Conservation (phyloP, 2,797 vertebrate genomes). For the Notoglanidium macrostoma region DNA sequence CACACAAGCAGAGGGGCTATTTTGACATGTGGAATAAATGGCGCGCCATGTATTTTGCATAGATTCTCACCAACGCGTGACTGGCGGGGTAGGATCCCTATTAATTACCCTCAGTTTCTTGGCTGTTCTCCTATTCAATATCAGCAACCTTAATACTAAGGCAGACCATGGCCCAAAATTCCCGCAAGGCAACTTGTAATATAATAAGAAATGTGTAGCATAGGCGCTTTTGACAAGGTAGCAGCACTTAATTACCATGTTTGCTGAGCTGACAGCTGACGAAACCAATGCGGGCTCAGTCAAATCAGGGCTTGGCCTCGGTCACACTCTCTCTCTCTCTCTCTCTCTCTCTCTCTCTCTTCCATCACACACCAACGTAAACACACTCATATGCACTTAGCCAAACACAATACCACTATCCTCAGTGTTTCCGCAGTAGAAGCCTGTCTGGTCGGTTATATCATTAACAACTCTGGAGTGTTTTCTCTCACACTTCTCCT, state of each 20-base stretch:
- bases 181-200: constrained; percentile 75
- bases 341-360: neutral
- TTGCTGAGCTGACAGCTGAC: constrained; percentile 67
- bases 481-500: constrained; percentile 56
- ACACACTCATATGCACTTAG: constrained; percentile 35
- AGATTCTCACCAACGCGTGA: constrained; percentile 69
- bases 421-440: constrained; percentile 50
- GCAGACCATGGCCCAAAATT: constrained; percentile 61
- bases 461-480: constrained; percentile 62
- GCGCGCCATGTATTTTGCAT: constrained; percentile 72
- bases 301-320: constrained; percentile 55
- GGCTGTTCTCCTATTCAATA: constrained; percentile 41
- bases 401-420: constrained; percentile 52
- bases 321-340: constrained; percentile 16
- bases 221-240: constrained; percentile 70
- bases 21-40: constrained; percentile 77
- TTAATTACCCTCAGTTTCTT: constrained; percentile 64
- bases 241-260: constrained; percentile 77
- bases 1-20: constrained; percentile 61
- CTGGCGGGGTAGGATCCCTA: constrained; percentile 64
- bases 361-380: constrained; percentile 29
- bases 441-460: constrained; percentile 50
- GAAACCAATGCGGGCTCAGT: constrained; percentile 63
- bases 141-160: constrained; percentile 42
- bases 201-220: constrained; percentile 81